Percentiles rank a stretch among this genome's conserved stretches.
These are phyloP conservation scores for Octopus sinensis DNA, from an alignment of 1,140 invertebrate species.

Conservation along the genomic window DNA sequence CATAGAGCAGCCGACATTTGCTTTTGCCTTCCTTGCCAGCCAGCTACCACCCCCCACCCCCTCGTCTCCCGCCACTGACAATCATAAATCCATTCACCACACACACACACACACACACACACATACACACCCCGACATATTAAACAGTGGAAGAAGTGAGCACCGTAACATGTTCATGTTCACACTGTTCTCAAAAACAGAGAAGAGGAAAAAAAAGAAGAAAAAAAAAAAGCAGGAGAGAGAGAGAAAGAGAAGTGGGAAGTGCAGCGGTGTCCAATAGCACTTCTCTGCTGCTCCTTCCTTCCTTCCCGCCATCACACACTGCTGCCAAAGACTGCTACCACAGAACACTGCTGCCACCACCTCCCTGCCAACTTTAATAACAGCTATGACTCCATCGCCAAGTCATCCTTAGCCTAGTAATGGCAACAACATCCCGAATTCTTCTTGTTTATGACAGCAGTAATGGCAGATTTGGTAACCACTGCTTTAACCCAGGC, in stretches of 20 bases:
- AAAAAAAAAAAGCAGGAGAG: background rate
- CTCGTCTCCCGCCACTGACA: too few species aligned
- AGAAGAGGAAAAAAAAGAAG: background rate
- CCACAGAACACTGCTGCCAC: background rate
- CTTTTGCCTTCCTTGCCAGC: too few species aligned
- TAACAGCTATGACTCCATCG: background rate
- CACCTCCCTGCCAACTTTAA: background rate
- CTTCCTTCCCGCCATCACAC: background rate
- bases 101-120: background rate
- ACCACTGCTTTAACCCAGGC: constrained; percentile 5
- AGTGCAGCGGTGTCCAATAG: background rate
- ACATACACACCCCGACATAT: background rate
- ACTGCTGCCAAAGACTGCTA: too few species aligned
- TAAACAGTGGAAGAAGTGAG: background rate
- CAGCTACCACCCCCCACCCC: too few species aligned
- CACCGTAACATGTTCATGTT: background rate
- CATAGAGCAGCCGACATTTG: too few species aligned
- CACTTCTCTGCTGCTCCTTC: background rate
- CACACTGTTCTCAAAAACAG: background rate
- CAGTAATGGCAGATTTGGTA: background rate
- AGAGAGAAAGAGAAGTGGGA: background rate
- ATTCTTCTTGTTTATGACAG: constrained; percentile 11
- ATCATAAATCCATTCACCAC: background rate
- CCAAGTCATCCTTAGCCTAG: background rate
- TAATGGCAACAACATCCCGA: background rate